Evolutionary conservation across 92 coral and sea anemone genomes (phyloP), one percentile per base, ranked within the genome.

Genomic region (Palythoa grandis): DNA sequence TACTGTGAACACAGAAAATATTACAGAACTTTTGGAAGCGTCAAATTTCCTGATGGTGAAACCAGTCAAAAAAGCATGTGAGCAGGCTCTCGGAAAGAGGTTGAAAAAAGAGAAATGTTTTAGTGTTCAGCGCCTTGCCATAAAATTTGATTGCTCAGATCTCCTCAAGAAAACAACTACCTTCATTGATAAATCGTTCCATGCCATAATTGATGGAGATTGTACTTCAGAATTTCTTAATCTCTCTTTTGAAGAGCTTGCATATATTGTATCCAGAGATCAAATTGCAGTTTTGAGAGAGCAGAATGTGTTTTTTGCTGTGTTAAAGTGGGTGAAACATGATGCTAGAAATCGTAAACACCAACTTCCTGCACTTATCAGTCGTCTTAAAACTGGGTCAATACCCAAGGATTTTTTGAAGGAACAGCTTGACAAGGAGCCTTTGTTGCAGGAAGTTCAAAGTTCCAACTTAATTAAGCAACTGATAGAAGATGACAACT

Each of bases 281-380:
- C 90, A 88, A 25, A 83, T 94, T 47, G 90, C 86, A 23, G 93
- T 94, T 37, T 88, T 77, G 52, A 75, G 66, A 16, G 98, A 94
- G 74, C 87, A 72, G 17, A 93, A 94, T 76, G 95, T 91, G 8
- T 92, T 87, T 70, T 70, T 70, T 72, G 92, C 94, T 70, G 91
- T 92, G 24, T 37, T 94, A 38, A 92, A 87, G 67, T 94, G 98
- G 98, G 92, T 91, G 0, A 82, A 72, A 29, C 87, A 90, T 82
- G 89, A 94, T 56, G 78, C 48, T 25, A 63, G 20, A 3, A 70
- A 43, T 37, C 91, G 98, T 24, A 79, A 40, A 0, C 35, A 78
- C 13, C 72, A 65, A n/a, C 84, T 92, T 12, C 90, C 91, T 19
- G 84, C 75, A 43, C 82, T 94, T 19, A 35, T 94, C 57, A 80